Evolutionary conservation across 2,113 vertebrate genomes (phyloP).

Genomic region (Podarcis muralis): DNA sequence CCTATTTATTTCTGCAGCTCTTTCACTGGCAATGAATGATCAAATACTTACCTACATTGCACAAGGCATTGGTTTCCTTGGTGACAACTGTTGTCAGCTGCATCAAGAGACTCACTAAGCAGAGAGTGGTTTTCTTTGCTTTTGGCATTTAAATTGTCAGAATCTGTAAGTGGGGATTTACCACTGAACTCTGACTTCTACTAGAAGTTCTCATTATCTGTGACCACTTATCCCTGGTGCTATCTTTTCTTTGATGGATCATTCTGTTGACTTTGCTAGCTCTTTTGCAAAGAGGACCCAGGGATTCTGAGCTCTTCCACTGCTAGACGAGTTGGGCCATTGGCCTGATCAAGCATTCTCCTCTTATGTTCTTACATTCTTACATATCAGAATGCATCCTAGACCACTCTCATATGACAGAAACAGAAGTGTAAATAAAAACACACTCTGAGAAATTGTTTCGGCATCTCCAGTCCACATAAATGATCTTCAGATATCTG

Average conservation of each 20-base stretch:
- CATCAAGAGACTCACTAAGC: not conserved
- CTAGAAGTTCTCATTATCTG: not conserved
- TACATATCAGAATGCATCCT: not conserved
- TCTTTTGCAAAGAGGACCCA: not conserved
- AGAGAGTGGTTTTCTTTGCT: not conserved
- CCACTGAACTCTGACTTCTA: not conserved
- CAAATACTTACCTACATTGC: slow-evolving; percentile 5
- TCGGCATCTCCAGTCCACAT: not conserved
- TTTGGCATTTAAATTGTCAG: not conserved
- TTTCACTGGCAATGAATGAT: slow-evolving; percentile 5
- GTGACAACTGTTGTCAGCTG: not conserved
- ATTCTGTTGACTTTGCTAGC: not conserved
- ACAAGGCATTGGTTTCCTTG: not conserved
- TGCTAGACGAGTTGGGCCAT: not conserved
- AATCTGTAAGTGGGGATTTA: not conserved
- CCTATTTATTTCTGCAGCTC: not conserved
- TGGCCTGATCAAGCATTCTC: too few species aligned
- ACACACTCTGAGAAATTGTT: not conserved
- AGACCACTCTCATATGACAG: not conserved
- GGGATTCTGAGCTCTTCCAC: not conserved
- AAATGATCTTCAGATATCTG: not conserved
- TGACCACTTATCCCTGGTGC: not conserved
- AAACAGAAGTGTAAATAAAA: not conserved
- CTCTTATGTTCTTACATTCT: too few species aligned
- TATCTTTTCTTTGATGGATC: not conserved